These are phyloP conservation scores for Setipinna tenuifilis DNA, from an alignment of 2,797 vertebrate genomes.

Conservation along the genomic window DNA sequence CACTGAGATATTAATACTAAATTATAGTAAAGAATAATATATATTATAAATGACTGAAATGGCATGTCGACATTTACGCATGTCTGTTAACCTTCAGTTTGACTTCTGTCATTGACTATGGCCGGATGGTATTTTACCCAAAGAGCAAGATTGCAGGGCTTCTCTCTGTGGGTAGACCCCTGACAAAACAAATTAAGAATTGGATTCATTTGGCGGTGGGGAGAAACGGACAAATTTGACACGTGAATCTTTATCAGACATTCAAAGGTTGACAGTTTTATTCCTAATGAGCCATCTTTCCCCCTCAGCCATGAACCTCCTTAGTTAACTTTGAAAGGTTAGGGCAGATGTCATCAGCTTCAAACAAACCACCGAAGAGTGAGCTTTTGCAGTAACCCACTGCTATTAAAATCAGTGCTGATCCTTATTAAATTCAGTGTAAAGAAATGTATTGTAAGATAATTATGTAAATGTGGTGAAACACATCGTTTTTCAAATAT, in stretches of 20 bases:
- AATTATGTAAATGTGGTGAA: not conserved
- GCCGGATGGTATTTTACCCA: constrained; percentile 35
- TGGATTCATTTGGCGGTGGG: constrained; percentile 41
- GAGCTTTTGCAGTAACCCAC: not conserved
- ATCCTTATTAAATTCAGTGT: not conserved
- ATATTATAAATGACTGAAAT: not conserved
- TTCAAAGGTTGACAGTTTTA: constrained; percentile 47
- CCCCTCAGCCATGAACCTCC: constrained; percentile 36
- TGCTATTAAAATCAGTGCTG: not conserved
- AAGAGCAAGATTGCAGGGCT: constrained; percentile 24
- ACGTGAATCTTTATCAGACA: constrained; percentile 50
- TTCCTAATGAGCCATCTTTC: constrained; percentile 51
- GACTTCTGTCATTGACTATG: constrained; percentile 3
- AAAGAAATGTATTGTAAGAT: not conserved
- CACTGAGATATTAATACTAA: not conserved
- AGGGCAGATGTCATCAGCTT: constrained; percentile 44
- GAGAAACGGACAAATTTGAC: constrained; percentile 48
- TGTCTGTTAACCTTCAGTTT: constrained; percentile 12
- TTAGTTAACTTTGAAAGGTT: constrained; percentile 47
- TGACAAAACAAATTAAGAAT: constrained; percentile 52
- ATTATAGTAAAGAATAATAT: not conserved
- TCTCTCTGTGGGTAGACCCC: constrained; percentile 21
- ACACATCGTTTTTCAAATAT: not conserved
- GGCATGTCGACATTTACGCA: not conserved
- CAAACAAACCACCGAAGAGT: constrained; percentile 15